Base-by-base conservation (phyloP, 2,113 vertebrate species). In the Anguilla rostrata region DNA sequence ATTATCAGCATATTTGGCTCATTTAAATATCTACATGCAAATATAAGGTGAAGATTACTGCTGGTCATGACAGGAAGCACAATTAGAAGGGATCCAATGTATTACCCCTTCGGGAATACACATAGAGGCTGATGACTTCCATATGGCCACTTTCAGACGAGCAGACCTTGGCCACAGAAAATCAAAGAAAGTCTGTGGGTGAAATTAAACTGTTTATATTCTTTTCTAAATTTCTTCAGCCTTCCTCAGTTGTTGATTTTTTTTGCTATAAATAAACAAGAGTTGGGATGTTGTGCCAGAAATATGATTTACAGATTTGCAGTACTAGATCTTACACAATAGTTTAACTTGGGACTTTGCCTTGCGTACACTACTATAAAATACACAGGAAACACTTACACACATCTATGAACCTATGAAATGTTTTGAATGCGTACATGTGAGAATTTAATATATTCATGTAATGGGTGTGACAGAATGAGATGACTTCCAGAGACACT, bases 31-130 rank as follows among this genome's bases (percentile, higher is more conserved):
- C 26, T n/a, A 57, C 81, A 49, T 29, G n/a, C 46, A 34, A 63
- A 83, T 60, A 60, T 16, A 39, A 15, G n/a, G 2, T 39, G 15
- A n/a, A 60, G 49, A 34, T 6, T 60, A 57, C 82, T 39, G 20
- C 53, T 15, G 46, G 82, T 39, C 82, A 34, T 16, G n/a, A 20
- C 82, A 83, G 82, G 82, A 83, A 83, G 39, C 60, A 60, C 82
- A 83, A 60, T 83, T 60, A 60, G 34, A 20, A 60, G 82, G 15
- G n/a, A 14, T 56, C 29, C 18, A 60, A 18, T 39, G 29, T n/a
- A 39, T 20, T 14, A 5, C 14, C 53, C 82, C 82, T 1, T 22
- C 14, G 26, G 82, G 82, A 83, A 83, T 60, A 39, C n/a, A 57
- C n/a, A 82, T 20, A 57, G 16, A 16, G 1, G 9, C 34, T 60